Evolutionary conservation across 2,797 vertebrate species (phyloP).

Genomic region (Mus caroli): DNA sequence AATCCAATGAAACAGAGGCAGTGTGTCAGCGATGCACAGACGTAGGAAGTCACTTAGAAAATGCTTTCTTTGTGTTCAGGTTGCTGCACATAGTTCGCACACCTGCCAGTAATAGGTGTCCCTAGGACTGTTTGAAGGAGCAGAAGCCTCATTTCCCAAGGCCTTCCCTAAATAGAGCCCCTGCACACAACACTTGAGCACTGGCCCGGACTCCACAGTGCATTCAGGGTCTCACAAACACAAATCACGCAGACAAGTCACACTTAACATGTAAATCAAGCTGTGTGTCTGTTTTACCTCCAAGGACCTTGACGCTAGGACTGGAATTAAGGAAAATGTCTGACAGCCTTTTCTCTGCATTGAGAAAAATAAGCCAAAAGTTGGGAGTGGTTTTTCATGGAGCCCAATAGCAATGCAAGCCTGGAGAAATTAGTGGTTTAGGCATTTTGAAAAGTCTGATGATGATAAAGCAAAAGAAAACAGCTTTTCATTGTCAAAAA

Average conservation of each 20-base stretch:
- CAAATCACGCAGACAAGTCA: neutral
- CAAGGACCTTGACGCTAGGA: constrained; percentile 45
- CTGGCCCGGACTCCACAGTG: neutral
- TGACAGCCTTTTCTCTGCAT: neutral
- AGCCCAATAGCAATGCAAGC: neutral
- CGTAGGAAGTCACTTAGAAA: constrained; percentile 14
- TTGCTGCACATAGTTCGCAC: neutral
- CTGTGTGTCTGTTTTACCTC: constrained; percentile 51
- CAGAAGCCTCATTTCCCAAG: constrained; percentile 45
- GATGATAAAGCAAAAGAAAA: neutral
- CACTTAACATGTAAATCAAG: constrained; percentile 65
- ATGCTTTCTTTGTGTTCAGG: constrained; percentile 58
- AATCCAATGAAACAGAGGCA: neutral
- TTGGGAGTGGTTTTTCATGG: neutral
- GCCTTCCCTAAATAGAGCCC: constrained; percentile 33
- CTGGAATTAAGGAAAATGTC: constrained; percentile 47
- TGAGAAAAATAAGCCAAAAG: constrained; percentile 20
- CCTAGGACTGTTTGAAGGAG: constrained; percentile 17
- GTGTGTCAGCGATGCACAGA: neutral
- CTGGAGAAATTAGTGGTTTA: neutral
- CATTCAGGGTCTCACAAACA: neutral
- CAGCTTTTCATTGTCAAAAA: neutral
- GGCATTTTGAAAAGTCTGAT: neutral
- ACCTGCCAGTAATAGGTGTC: constrained; percentile 13
- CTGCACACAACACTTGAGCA: neutral